Conservation (phyloP, 2,888 invertebrate species). For the Minunthozetes semirufus region DNA sequence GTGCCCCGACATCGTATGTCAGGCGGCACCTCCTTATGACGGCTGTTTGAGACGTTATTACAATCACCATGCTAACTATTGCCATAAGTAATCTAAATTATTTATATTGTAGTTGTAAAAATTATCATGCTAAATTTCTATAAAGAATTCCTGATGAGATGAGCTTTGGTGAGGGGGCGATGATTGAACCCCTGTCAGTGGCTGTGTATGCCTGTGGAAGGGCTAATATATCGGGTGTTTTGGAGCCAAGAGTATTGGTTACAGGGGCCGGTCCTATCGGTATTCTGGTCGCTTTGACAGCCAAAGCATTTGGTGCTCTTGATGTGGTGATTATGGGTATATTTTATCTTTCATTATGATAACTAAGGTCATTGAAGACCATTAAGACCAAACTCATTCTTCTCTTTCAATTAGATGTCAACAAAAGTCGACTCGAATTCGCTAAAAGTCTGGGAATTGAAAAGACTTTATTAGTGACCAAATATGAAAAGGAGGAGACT, state of each 20-base stretch:
- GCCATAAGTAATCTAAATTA: conserved; percentile 53
- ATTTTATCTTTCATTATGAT: no score
- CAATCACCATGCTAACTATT: conserved; percentile 64
- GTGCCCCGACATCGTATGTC: conserved; percentile 21
- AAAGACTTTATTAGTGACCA: conserved; percentile 44
- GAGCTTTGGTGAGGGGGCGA: conserved; percentile 82
- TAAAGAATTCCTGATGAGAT: conserved; percentile 81
- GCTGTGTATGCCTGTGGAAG: conserved; percentile 46
- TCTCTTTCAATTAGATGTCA: conserved; percentile 45
- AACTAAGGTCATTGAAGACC: no score
- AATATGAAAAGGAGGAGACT: conserved; percentile 50
- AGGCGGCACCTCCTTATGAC: conserved; percentile 66
- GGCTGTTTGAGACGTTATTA: conserved; percentile 82
- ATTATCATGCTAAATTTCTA: neutral
- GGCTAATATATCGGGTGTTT: conserved; percentile 44
- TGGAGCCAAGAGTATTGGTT: conserved; percentile 45
- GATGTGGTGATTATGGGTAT: conserved; percentile 44
- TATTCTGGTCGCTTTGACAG: conserved; percentile 45
- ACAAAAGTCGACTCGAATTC: conserved; percentile 45
- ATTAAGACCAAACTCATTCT: neutral
- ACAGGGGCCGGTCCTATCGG: conserved; percentile 60
- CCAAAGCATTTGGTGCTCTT: conserved; percentile 46
- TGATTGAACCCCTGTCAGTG: conserved; percentile 71
- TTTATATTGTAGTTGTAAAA: neutral
- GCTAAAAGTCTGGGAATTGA: conserved; percentile 49